Evolutionary conservation across 2,797 vertebrate genomes (phyloP), one percentile per base, ranked within the genome.

Genomic region (Cirrhinus mrigala): DNA sequence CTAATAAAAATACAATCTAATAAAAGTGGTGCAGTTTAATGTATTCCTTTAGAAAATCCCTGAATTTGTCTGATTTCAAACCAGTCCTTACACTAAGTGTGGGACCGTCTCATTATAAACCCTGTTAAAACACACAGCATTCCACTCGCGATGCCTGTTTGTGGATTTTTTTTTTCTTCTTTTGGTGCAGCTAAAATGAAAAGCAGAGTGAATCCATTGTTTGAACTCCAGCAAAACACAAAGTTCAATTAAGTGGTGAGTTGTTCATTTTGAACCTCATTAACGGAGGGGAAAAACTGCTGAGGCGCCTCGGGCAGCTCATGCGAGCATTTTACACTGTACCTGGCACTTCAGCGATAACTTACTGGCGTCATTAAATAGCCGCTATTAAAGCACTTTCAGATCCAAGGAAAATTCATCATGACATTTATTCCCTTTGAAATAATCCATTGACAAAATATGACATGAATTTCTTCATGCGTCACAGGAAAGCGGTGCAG

Each of bases 211-310:
- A 29, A 70, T 76, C 52, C 71, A 64, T 82, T 85, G 50, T 85
- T 60, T 76, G 66, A 85, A 85, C 24, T 24, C 15, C 48, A 46
- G 79, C 54, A 48, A 75, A 52, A 82, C 46, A 79, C 33, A 46
- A 27, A 81, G 73, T 85, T 81, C 83, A 87, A 64, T 70, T 85
- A 85, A 78, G 74, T 69, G 54, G 52, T 12, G 18, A 85, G 83
- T 70, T 85, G 75, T 70, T 84, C 79, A 78, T 82, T 87, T 73
- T 78, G 76, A 87, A 85, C 40, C 85, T 88, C 85, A 85, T 85
- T 88, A 87, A 76, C 44, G 8, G 50, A 52, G 64, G 50, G 64
- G 60, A 8, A 73, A 85, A 86, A 81, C 60, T 68, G 81, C 80
- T 80, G 78, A 84, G 68, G 24, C 27, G 33, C 66, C 40, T 68